Conservation (phyloP, 2,888 invertebrate genomes). For the Cataglyphis livida region DNA sequence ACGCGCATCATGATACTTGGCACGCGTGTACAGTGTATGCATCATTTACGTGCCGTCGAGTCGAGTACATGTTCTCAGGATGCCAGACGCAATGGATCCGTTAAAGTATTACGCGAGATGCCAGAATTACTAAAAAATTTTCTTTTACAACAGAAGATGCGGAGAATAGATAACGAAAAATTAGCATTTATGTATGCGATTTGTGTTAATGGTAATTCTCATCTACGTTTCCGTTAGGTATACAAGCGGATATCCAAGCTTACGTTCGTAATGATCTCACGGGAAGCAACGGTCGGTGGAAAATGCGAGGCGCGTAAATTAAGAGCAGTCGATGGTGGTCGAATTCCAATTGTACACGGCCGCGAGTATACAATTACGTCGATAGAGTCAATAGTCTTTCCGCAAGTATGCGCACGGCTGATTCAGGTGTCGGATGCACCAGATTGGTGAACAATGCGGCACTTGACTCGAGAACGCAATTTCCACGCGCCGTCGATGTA, state of each 20-base stretch:
- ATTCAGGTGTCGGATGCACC: conserved; percentile 61
- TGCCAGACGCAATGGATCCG: conserved; percentile 56
- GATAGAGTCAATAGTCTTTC: conserved; percentile 54
- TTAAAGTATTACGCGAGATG: conserved; percentile 14
- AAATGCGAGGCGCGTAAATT: conserved; percentile 50
- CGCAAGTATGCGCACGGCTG: conserved; percentile 47
- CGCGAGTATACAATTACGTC: conserved; percentile 58
- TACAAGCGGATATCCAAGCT: not conserved
- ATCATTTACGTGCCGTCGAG: conserved; percentile 43
- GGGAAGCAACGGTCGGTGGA: conserved; percentile 23
- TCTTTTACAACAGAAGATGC: not conserved
- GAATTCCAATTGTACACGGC: conserved; percentile 54
- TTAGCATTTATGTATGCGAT: not conserved
- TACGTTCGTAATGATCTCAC: conserved; percentile 33
- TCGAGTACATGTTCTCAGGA: not conserved
- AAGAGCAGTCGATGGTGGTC: conserved; percentile 39
- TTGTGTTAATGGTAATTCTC: not conserved
- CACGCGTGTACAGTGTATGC: conserved; percentile 22
- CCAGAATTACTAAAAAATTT: not conserved
- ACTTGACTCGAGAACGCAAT: conserved; percentile 57
- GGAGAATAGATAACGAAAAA: not conserved
- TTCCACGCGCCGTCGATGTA: conserved; percentile 16
- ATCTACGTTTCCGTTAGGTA: not conserved
- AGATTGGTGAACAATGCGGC: conserved; percentile 60
- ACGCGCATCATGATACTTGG: conserved; percentile 54